Conservation (phyloP, 1,140 invertebrate species). For the Cecropterus lyciades region DNA sequence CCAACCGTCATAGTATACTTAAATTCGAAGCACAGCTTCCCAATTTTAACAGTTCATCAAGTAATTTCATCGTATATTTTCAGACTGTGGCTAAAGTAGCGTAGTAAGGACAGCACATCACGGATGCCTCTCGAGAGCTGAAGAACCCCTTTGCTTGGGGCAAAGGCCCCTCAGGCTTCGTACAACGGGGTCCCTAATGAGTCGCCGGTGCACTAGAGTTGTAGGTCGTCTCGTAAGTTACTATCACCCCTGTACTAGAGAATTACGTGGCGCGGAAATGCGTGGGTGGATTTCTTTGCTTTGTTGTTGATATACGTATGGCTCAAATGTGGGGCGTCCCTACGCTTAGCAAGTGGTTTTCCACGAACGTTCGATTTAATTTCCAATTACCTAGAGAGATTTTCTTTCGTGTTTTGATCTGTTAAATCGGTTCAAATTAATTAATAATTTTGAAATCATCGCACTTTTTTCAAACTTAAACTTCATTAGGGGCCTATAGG, state of each 20-base stretch:
- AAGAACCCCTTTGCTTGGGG: conserved; percentile 70
- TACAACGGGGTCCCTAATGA: conserved; percentile 75
- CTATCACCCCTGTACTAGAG: conserved; percentile 65
- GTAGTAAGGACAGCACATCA: conserved; percentile 59
- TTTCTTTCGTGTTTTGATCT: conserved; percentile 6
- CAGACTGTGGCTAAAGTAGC: conserved; percentile 49
- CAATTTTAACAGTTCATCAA: conserved; percentile 1
- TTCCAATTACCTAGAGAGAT: conserved; percentile 16
- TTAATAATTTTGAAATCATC: no score
- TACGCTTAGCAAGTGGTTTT: conserved; percentile 14
- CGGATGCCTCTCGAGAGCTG: conserved; percentile 66
- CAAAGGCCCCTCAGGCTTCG: conserved; percentile 66
- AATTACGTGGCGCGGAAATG: conserved; percentile 69
- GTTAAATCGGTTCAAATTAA: neutral
- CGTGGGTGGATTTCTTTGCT: conserved; percentile 57
- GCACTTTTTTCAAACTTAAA: no score
- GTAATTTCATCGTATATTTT: conserved; percentile 9
- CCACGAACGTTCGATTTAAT: conserved; percentile 10
- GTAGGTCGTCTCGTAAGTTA: conserved; percentile 75
- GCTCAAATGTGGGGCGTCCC: conserved; percentile 21
- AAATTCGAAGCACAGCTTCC: conserved; percentile 6
- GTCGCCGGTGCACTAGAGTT: conserved; percentile 80
- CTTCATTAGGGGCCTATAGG: no score
- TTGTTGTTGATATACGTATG: conserved; percentile 52
- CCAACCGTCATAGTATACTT: conserved; percentile 13